Evolutionary conservation across 2,113 vertebrate genomes (phyloP), one percentile per base, ranked within the genome.

Genomic region (Gambusia affinis): DNA sequence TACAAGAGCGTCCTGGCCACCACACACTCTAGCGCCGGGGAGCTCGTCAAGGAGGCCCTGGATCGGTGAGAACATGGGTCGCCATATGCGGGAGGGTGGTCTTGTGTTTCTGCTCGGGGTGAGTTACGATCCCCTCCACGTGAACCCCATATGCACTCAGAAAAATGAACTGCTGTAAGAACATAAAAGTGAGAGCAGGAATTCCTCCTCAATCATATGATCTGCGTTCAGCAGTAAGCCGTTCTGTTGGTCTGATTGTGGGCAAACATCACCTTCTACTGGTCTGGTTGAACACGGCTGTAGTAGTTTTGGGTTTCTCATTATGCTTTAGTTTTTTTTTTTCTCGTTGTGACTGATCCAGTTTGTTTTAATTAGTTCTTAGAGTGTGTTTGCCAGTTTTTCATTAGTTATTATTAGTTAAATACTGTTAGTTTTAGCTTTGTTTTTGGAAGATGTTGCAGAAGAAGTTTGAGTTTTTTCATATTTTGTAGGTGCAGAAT

Each of bases 31-130:
- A 93, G 94, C 8, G 95, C 94, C 24, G 94, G 89, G 80, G 95
- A 96, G 70, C 91, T 96, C 1, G 93, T 96, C 65, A 95, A 95
- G 89, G 95, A 96, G 88, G 95, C 95, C 57, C 92, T 96, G 0
- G 93, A 95, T 77, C 93, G 95, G 95, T 95, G 70, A 89, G 92
- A 31, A 66, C 70, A 47, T 30, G 22, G 75, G 27, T 24, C 39
- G 63, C 79, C 86, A 81, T 28, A 72, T 88, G 82, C 70, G 76
- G 73, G 44, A 31, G 42, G 61, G 63, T 65, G 75, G 70, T 22
- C 67, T 44, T 67, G 37, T 75, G 57, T 61, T n/a, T 79, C 51
- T 64, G 2, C 69, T 63, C 27, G 1, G 73, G 4, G 24, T 65
- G 60, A 76, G 70, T 82, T 70, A 7, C 33, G 1, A 4, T 37